phyloP scores from a whole-genome alignment of 1,140 invertebrate species.

The Meloidogyne chitwoodi region DNA sequence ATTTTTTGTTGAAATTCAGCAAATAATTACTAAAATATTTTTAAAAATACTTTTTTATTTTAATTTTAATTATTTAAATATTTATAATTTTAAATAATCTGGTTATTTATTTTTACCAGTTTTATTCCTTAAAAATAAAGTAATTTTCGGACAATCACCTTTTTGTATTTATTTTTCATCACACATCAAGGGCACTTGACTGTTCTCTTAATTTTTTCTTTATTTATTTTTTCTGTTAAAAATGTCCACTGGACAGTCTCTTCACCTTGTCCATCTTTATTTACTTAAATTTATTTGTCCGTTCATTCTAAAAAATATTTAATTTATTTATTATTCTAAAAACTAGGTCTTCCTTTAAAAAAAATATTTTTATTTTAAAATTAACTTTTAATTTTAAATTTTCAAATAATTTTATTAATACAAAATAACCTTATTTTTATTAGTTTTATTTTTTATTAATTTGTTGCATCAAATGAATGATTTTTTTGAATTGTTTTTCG shows the following conservation, averaged over 20 bases:
- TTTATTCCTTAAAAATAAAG: not conserved
- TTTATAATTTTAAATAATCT: not conserved
- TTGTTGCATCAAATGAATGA: not conserved
- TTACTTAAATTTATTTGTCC: not conserved
- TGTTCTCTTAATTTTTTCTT: not conserved
- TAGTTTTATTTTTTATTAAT: not conserved
- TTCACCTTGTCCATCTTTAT: not conserved
- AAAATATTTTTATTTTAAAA: no score
- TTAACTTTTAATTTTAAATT: not conserved
- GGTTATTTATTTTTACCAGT: not conserved
- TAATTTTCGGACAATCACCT: not conserved
- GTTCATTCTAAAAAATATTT: not conserved
- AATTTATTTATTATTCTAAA: not conserved
- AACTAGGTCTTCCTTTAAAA: no score
- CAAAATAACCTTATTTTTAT: not conserved
- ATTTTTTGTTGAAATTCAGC: no score
- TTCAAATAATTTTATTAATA: not conserved
- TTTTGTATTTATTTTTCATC: not conserved
- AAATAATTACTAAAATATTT: no score
- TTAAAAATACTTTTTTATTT: no score
- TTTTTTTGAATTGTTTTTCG: not conserved
- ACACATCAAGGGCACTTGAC: not conserved
- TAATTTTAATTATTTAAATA: no score
- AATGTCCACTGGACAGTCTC: not conserved
- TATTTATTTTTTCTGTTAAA: not conserved